Percentiles rank a stretch among this genome's conserved stretches.
phyloP scores from a whole-genome alignment of 2,888 invertebrate species.

The Aplocera efformata region DNA sequence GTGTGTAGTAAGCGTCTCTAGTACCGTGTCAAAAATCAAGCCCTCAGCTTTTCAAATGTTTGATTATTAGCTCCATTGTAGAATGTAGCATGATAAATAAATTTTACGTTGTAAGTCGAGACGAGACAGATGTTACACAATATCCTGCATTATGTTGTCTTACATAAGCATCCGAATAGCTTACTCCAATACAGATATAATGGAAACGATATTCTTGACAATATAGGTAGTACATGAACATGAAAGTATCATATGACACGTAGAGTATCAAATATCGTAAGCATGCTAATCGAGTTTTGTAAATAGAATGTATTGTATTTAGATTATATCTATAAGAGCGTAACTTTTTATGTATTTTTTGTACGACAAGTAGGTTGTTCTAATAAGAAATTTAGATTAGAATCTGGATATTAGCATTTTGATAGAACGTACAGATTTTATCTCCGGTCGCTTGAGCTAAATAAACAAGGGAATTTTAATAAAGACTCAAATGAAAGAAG shows the following conservation, averaged over 20 bases:
- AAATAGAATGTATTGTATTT: conserved; percentile 27
- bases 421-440: conserved; percentile 19
- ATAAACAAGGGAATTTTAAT: conserved; percentile 14
- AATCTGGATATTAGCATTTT: conserved; percentile 24
- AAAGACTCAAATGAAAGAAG: conserved; percentile 2
- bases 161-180: conserved; percentile 3
- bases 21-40: no score
- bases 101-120: not conserved
- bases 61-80: not conserved
- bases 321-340: conserved; percentile 32
- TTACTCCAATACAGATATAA: no score
- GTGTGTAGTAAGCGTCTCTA: no score
- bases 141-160: conserved; percentile 1
- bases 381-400: conserved; percentile 21
- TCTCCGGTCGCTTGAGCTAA: conserved; percentile 15
- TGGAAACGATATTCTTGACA: no score
- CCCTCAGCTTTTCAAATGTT: no score
- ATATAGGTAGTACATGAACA: no score
- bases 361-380: conserved; percentile 15
- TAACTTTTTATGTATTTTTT: conserved; percentile 18
- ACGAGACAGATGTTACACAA: conserved; percentile 5
- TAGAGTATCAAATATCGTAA: conserved; percentile 19
- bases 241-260: conserved; percentile 28
- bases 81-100: not conserved
- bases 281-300: conserved; percentile 34